Base-by-base conservation (phyloP, 2,797 vertebrate species). In the Dryobates pubescens region DNA sequence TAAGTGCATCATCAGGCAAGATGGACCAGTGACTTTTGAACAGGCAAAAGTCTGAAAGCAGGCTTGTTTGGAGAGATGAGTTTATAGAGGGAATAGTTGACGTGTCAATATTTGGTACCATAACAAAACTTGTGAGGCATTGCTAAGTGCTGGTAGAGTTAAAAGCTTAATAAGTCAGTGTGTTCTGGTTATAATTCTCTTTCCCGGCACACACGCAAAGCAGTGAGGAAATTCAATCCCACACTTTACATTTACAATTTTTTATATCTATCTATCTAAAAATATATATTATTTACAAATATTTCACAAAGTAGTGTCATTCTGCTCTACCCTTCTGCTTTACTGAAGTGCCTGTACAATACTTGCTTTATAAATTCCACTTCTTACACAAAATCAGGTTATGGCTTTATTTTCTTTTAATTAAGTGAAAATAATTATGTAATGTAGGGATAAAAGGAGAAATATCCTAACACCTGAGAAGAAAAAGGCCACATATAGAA, bases 61-160 rank as follows among this genome's bases (percentile, higher is more conserved):
- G 5, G 8, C 20, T 30, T 34, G 8, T 63, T 11, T 17, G 17
- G 22, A 41, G 17, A 43, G 19, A 51, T 5, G 9, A 5, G 10
- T 13, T 17, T 47, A 4, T 9, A 54, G 49, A 27, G 24, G 15
- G 57, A 34, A 8, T 20, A 23, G 15, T 9, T 30, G 26, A 34
- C 43, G 8, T 27, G 11, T 49, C 17, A 59, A 0, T 38, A 1
- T 68, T 83, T 16, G 13, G 7, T 45, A 10, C 24, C 13, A 0
- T 30, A 51, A 23, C 20, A 71, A 49, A 88, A 38, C 24, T 24
- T 8, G 12, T 9, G 26, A 32, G 54, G 34, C 4, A 7, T n/a
- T 49, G 51, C 7, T 9, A 32, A 49, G 6, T 12, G 17, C 23
- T 61, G 6, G 18, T 61, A n/a, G 72, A 67, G 27, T 14, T 15